These are phyloP conservation scores for Drosophila paranaensis DNA, from an alignment of 2,888 invertebrate genomes.

Conservation along the genomic window DNA sequence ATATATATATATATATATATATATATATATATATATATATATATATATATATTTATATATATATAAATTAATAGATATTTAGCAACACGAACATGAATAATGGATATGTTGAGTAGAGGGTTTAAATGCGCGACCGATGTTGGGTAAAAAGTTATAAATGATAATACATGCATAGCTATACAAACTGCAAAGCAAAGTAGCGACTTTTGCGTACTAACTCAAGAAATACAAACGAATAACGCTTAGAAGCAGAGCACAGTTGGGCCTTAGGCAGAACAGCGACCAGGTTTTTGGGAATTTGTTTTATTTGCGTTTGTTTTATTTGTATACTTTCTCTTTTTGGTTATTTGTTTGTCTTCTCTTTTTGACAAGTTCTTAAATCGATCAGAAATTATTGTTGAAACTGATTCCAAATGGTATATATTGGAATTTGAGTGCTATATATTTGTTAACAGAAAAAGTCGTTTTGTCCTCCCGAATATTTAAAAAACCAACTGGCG, in stretches of 20 bases:
- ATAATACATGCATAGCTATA: conserved; percentile 29
- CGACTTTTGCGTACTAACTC: conserved; percentile 22
- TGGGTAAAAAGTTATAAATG: conserved; percentile 43
- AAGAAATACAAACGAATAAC: neutral
- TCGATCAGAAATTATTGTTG: conserved; percentile 1
- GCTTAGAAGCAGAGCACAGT: neutral
- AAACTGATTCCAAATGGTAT: conserved; percentile 23
- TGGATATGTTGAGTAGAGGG: conserved; percentile 48
- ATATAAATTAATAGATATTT: conserved; percentile 36
- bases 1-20: conserved; percentile 25
- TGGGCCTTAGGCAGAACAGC: neutral
- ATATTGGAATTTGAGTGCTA: conserved; percentile 14
- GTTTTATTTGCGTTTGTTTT: conserved; percentile 4
- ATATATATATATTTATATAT: conserved; percentile 15
- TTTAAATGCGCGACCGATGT: conserved; percentile 71
- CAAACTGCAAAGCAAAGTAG: conserved; percentile 32
- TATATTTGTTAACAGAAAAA: conserved; percentile 18
- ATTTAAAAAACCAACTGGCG: conserved; percentile 7
- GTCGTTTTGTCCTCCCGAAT: conserved; percentile 28
- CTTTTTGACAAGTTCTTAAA: conserved; percentile 1
- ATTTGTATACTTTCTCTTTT: neutral
- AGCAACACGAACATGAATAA: conserved; percentile 38
- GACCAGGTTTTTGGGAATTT: conserved; percentile 8
- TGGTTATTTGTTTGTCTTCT: conserved; percentile 2
- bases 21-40: conserved; percentile 46